phyloP scores from a whole-genome alignment of 2,113 vertebrate genomes.

The Gallinago media region DNA sequence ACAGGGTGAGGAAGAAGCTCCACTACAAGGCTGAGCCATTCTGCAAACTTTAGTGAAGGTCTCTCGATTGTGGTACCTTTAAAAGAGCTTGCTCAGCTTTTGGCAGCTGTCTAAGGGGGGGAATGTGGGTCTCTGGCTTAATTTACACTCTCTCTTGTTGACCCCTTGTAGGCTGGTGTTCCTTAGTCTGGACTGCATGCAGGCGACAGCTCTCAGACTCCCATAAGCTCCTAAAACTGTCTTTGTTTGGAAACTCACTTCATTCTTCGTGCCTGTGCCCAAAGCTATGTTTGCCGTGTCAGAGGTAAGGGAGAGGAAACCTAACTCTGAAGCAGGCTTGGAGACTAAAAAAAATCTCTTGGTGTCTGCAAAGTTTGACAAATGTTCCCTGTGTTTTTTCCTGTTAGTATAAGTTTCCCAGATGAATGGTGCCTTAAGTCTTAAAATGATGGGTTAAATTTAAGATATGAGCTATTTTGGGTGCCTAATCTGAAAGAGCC shows the following conservation, averaged over 20 bases:
- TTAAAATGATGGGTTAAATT: not conserved
- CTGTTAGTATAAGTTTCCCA: not conserved
- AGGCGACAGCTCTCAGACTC: not conserved
- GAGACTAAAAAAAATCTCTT: not conserved
- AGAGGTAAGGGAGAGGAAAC: not conserved
- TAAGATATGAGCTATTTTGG: not conserved
- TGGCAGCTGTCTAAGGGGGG: not conserved
- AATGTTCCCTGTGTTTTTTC: not conserved
- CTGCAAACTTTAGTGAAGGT: not conserved
- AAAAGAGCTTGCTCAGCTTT: not conserved
- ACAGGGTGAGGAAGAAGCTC: not conserved
- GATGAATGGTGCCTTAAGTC: not conserved
- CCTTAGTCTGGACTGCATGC: not conserved
- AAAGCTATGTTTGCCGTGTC: not conserved
- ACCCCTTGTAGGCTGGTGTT: not conserved
- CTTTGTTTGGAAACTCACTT: not conserved
- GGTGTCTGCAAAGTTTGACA: not conserved
- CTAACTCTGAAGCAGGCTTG: not conserved
- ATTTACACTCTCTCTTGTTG: not conserved
- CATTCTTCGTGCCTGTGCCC: not conserved
- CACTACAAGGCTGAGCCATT: not conserved
- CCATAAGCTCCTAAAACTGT: not conserved
- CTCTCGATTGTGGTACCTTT: not conserved
- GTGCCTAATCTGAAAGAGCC: not conserved
- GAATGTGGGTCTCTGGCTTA: not conserved